A percentile compares a stretch with the other conserved stretches of the same genome.
phyloP scores from a whole-genome alignment of 2,113 vertebrate species.

The Panthera uncia region DNA sequence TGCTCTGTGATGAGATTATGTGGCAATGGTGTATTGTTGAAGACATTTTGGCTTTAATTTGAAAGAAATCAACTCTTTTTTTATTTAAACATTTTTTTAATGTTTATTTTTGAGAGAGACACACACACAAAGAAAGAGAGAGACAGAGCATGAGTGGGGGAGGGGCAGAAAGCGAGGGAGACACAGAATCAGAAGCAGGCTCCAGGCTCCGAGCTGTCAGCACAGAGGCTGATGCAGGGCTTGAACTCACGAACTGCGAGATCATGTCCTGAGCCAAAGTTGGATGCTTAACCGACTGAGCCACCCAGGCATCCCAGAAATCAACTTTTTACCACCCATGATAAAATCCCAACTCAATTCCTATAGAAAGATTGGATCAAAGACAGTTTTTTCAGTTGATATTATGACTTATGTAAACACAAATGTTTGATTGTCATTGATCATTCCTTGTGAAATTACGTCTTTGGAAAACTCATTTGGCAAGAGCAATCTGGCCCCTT shows the following conservation, averaged over 20 bases:
- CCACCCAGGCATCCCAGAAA: too few relatives aligned
- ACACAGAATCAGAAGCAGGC: too few relatives aligned
- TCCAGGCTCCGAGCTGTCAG: too few relatives aligned
- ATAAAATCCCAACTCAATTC: background rate
- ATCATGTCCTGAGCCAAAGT: too few relatives aligned
- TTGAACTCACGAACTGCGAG: too few relatives aligned
- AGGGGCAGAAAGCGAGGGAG: too few relatives aligned
- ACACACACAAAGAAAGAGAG: too few relatives aligned
- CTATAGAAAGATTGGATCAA: background rate
- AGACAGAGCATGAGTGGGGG: too few relatives aligned
- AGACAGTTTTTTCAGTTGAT: background rate
- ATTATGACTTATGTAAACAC: background rate
- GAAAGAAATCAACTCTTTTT: background rate
- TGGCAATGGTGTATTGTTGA: background rate
- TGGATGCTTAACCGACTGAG: too few relatives aligned
- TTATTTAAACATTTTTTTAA: background rate
- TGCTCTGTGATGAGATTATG: background rate
- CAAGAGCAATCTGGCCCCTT: background rate
- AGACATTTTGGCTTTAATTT: background rate
- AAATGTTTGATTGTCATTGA: background rate
- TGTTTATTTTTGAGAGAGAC: too few relatives aligned
- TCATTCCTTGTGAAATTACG: slow-evolving; percentile 13
- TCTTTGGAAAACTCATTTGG: background rate
- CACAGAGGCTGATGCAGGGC: too few relatives aligned
- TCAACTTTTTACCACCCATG: background rate